Evolutionary conservation across 2,888 invertebrate genomes (phyloP).

Genomic region (Troilus luridus): DNA sequence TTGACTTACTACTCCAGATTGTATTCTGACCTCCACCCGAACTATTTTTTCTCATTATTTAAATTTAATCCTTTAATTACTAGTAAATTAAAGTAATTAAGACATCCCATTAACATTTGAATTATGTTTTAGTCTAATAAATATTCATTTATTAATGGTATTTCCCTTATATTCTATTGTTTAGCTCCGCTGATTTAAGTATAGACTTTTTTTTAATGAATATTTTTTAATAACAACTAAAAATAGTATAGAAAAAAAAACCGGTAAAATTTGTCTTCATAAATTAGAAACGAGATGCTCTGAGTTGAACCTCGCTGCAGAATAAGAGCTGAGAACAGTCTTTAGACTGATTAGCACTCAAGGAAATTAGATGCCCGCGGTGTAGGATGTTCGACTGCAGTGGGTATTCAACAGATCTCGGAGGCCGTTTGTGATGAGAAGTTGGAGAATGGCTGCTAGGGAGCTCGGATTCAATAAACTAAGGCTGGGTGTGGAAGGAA

Average conservation of each 20-base stretch:
- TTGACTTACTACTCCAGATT: too few relatives aligned
- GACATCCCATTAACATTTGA: too few relatives aligned
- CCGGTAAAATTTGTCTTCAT: not conserved
- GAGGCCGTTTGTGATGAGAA: not conserved
- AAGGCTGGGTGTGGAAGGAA: not conserved
- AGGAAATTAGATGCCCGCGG: not conserved
- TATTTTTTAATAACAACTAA: not conserved
- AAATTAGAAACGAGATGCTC: not conserved
- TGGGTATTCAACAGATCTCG: not conserved
- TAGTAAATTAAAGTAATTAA: too few relatives aligned
- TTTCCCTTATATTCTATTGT: too few relatives aligned
- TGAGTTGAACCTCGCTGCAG: not conserved
- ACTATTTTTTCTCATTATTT: too few relatives aligned
- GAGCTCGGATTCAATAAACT: not conserved
- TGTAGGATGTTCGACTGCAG: not conserved
- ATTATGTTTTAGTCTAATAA: too few relatives aligned
- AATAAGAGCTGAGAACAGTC: not conserved
- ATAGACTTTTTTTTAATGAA: not conserved
- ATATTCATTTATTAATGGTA: too few relatives aligned
- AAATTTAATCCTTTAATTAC: too few relatives aligned
- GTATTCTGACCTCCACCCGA: too few relatives aligned
- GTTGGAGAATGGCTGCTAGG: not conserved
- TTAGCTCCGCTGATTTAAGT: too few relatives aligned
- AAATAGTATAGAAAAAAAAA: not conserved
- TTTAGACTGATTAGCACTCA: conserved; percentile 25